phyloP scores from a whole-genome alignment of 2,113 vertebrate genomes.

The Sylvilagus bachmani region DNA sequence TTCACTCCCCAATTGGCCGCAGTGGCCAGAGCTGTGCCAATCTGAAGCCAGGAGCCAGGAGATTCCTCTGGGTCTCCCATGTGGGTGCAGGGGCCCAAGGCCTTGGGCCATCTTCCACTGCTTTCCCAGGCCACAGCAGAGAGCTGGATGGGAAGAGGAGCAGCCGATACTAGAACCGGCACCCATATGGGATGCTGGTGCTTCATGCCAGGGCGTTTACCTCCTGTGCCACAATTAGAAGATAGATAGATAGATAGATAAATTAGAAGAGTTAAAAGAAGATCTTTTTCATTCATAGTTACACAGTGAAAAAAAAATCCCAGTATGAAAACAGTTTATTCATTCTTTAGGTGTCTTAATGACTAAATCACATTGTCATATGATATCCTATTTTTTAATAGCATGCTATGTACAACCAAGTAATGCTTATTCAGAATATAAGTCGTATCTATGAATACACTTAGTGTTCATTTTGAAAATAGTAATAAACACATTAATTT shows the following conservation, averaged over 20 bases:
- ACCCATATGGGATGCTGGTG: too few relatives aligned
- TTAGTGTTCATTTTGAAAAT: slow-evolving; percentile 10
- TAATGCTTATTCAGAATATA: neutral
- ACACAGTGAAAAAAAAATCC: neutral
- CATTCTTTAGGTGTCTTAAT: slow-evolving; percentile 28
- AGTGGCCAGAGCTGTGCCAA: too few relatives aligned
- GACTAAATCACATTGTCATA: neutral
- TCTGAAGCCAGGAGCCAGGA: too few relatives aligned
- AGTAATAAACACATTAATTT: neutral
- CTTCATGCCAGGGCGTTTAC: too few relatives aligned
- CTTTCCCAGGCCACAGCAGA: too few relatives aligned
- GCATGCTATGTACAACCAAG: neutral
- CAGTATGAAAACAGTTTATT: slow-evolving; percentile 7
- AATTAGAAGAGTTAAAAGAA: neutral
- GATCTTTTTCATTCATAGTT: neutral
- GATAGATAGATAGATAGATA: too few relatives aligned
- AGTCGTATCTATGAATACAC: neutral
- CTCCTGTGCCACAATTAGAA: neutral
- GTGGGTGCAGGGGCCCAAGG: too few relatives aligned
- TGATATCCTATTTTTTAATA: neutral
- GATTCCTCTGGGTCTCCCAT: too few relatives aligned
- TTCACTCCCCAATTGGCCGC: too few relatives aligned
- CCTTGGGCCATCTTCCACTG: too few relatives aligned
- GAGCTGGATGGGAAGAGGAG: too few relatives aligned
- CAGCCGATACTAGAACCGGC: too few relatives aligned